Evolutionary conservation across 2,888 invertebrate genomes (phyloP).

Genomic region (Caenorhabditis sp.): DNA sequence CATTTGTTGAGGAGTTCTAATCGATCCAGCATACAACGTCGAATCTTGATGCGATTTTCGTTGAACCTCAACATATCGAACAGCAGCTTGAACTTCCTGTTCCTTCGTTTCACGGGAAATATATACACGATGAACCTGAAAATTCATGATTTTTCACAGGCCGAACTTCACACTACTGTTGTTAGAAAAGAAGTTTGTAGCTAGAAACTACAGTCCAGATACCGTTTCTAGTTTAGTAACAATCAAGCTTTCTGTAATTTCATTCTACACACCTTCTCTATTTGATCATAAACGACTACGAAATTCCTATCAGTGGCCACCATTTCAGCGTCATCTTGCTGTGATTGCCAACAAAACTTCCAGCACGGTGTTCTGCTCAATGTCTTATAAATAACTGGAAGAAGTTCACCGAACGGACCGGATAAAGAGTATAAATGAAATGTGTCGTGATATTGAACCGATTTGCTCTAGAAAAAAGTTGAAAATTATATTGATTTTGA

Average conservation of each 20-base stretch:
- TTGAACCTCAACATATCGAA: constrained; percentile 25
- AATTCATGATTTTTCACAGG: too few species aligned
- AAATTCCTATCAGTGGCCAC: constrained; percentile 23
- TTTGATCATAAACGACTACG: constrained; percentile 33
- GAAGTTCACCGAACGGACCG: constrained; percentile 50
- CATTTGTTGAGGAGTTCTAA: neutral
- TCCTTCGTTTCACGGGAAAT: neutral
- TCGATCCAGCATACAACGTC: constrained; percentile 20
- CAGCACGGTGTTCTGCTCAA: constrained; percentile 24
- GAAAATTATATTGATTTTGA: too few species aligned
- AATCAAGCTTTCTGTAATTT: too few species aligned
- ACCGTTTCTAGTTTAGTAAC: too few species aligned
- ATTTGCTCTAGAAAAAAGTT: neutral
- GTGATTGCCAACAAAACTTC: constrained; percentile 49
- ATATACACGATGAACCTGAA: too few species aligned
- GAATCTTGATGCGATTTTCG: constrained; percentile 23
- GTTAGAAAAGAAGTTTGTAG: too few species aligned
- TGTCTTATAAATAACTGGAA: constrained; percentile 49
- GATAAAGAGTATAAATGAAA: constrained; percentile 51
- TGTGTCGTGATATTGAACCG: constrained; percentile 30
- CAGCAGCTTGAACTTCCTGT: constrained; percentile 10
- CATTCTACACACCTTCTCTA: constrained; percentile 1
- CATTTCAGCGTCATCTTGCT: constrained; percentile 31
- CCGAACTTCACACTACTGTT: too few species aligned
- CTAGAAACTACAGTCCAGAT: too few species aligned